Evolutionary conservation across 2,113 vertebrate species (phyloP), one percentile per base, ranked within the genome.

Genomic region (Odontophorus gujanensis): DNA sequence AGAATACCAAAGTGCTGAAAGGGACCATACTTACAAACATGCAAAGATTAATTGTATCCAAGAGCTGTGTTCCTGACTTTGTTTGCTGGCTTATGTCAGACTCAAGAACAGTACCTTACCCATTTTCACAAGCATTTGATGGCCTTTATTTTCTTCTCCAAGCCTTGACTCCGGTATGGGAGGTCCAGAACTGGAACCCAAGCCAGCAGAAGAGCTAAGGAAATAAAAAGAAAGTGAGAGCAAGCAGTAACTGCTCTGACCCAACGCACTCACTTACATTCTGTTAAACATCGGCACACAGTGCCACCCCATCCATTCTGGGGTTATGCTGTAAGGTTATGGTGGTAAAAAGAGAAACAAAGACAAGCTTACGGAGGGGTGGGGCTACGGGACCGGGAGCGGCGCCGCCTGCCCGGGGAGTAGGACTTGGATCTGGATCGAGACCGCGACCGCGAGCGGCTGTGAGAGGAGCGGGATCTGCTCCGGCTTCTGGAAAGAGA

Each of bases 101-200:
- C 8, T 75, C 55, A 22, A 47, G 58, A 84, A 58, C 21, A 85
- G n/a, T 57, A 43, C 20, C 98, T 97, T 95, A 98, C 98, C 98
- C 98, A 98, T 98, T 92, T 98, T 98, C 76, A 98, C 98, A 3
- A 98, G 97, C 98, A 98, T 98, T 89, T 98, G 98, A 90, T 98
- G 98, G 11, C 99, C 99, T 98, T 99, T 99, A 90, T 99, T 99
- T 94, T 99, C 99, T 87, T 99, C 99, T 24, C 99, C 99, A 15
- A 99, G 98, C 84, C 99, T 97, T 2, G 96, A 97, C 61, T 99
- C 99, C 11, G 97, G 81, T 59, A 98, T 51, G 20, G 97, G 93
- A 92, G 98, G 98, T 34, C 98, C 97, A 32, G 99, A 96, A 59
- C 97, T 97, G 40, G 98, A 97, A 17, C 98, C 98, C 85, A 99